Base-by-base conservation (phyloP, 2,888 invertebrate species). In the Doris montereyensis region DNA sequence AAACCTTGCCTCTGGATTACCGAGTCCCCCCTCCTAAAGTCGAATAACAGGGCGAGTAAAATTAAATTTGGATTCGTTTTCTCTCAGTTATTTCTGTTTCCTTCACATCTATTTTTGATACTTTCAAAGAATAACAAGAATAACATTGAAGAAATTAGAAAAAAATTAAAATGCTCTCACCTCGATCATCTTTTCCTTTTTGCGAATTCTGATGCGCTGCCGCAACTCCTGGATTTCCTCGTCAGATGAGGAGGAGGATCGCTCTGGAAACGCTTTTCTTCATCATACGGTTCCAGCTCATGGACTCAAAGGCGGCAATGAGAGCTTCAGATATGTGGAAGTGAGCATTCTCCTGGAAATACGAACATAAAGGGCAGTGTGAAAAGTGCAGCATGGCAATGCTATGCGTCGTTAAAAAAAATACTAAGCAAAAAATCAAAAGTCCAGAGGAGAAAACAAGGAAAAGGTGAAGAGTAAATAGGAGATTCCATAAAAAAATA, bases 321-420 rank as follows among this genome's bases (percentile, higher is more conserved):
- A 96, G 94, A 0, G 95, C 95, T 91, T 96, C 96, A 1, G 95
- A 95, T 82, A 96, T 94, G 87, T 94, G 94, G 90, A 96, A 96
- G 92, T 96, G 96, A 0, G 96, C 96, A 92, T 96, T 96, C 92
- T 96, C 96, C 88, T 96, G 92, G 2, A 85, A 85, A 71, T 26
- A 81, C 58, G 10, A 60, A 24, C 58, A 58, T 2, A 30, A 60
- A 13, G n/a, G n/a, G n/a, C n/a, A n/a, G 24, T 65, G 17, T 26
- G 17, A 34, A 0, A 32, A 17, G n/a, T n/a, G 21, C 13, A 17
- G 13, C 21, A 52, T 10, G 28, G 10, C 24, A 30, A 30, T 17
- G 8, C 32, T 24, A 30, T 70, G 17, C 21, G 13, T 30, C 32
- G 21, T 21, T n/a, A 34, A 2, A 24, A 2, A 32, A 2, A 65